phyloP scores from a whole-genome alignment of 2,888 invertebrate genomes.

The Leptopilina drosophilae region DNA sequence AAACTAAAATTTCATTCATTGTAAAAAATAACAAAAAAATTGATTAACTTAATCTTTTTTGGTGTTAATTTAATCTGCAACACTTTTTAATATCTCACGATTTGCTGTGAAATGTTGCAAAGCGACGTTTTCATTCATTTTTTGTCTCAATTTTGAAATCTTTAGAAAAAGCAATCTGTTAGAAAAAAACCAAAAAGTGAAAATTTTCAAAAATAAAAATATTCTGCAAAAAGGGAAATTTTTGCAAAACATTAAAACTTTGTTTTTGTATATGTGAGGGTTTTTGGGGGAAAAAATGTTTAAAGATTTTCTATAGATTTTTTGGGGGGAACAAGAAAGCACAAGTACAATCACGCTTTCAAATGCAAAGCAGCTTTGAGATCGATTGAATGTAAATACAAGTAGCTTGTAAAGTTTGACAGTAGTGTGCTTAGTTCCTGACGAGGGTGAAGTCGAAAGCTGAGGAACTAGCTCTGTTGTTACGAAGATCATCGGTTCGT shows the following conservation, averaged over 20 bases:
- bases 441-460: conserved; percentile 49
- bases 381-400: conserved; percentile 39
- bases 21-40: no score
- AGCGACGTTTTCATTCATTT: no score
- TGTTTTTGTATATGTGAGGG: neutral
- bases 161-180: no score
- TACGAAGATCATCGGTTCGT: conserved; percentile 50
- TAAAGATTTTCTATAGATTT: neutral
- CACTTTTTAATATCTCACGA: no score
- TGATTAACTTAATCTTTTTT: no score
- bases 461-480: conserved; percentile 54
- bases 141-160: no score
- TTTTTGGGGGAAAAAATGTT: neutral
- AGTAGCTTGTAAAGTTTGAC: conserved; percentile 39
- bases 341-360: conserved; percentile 30
- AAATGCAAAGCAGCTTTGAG: conserved; percentile 34
- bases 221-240: neutral
- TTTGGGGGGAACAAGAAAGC: conserved; percentile 1
- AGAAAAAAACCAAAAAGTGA: no score
- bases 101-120: no score
- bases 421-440: conserved; percentile 52
- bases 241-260: neutral
- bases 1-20: no score
- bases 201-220: no score
- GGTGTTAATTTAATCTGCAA: no score